phyloP scores from a whole-genome alignment of 2,113 vertebrate species.

The Vimba vimba region DNA sequence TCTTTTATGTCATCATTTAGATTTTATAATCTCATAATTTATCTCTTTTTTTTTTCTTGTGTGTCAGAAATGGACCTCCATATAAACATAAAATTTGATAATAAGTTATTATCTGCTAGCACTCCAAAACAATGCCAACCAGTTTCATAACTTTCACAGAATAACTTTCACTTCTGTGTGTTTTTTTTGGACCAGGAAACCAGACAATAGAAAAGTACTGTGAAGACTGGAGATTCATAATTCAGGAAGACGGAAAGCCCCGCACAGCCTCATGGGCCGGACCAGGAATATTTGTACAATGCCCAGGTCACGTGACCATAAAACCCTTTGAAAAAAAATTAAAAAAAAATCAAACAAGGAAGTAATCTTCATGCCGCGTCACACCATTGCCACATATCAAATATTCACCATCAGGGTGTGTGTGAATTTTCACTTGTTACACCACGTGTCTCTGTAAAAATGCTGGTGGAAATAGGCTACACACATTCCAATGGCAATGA shows the following conservation, averaged over 20 bases:
- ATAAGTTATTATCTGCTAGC: background rate
- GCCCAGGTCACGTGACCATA: background rate
- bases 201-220: background rate
- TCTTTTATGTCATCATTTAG: too few relatives aligned
- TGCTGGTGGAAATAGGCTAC: background rate
- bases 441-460: background rate
- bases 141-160: background rate
- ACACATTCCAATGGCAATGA: background rate
- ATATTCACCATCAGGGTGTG: background rate
- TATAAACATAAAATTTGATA: background rate
- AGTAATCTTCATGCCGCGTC: background rate
- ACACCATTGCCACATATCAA: background rate
- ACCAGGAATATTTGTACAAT: constrained; percentile 28
- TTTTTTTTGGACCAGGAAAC: background rate
- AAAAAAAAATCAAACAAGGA: background rate
- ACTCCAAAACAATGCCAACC: background rate
- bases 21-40: too few relatives aligned
- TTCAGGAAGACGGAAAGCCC: constrained; percentile 1
- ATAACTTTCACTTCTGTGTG: background rate
- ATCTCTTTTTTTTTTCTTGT: too few relatives aligned
- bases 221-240: background rate
- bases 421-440: background rate
- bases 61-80: too few relatives aligned
- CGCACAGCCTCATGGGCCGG: background rate
- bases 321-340: background rate